A percentile compares a stretch with the other conserved stretches of the same genome.
Evolutionary conservation across 2,888 invertebrate genomes (phyloP).

Genomic region (Acleris emargana): DNA sequence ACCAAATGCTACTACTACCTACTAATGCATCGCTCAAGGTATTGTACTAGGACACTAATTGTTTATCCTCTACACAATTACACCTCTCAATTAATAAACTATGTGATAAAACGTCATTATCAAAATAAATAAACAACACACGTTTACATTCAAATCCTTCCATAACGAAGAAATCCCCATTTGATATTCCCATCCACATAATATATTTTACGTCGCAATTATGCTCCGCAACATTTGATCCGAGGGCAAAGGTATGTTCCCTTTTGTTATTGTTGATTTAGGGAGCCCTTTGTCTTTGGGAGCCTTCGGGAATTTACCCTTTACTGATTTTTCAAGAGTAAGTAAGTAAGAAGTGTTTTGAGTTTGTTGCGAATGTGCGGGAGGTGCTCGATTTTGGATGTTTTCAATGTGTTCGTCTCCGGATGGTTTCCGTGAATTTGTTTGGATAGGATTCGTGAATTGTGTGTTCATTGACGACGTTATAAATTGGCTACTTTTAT

Average conservation of each 20-base stretch:
- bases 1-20: too few species aligned
- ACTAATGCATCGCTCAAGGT: too few species aligned
- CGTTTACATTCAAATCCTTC: background rate
- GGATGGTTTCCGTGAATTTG: too few species aligned
- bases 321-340: conserved; percentile 14
- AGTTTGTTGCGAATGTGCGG: conserved; percentile 8
- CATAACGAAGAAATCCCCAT: conserved; percentile 13
- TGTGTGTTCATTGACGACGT: too few species aligned
- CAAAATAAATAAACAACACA: background rate
- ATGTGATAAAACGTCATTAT: background rate
- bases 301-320: conserved; percentile 10
- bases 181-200: conserved; percentile 14
- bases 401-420: too few species aligned
- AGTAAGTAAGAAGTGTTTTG: conserved; percentile 24
- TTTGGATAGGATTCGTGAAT: too few species aligned
- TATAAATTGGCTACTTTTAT: too few species aligned
- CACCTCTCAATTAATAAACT: too few species aligned
- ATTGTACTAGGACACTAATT: too few species aligned
- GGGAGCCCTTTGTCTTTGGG: conserved; percentile 8
- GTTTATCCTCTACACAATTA: too few species aligned
- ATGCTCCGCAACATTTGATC: conserved; percentile 23
- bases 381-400: too few species aligned
- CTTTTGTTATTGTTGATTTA: conserved; percentile 29
- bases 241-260: conserved; percentile 1
- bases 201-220: conserved; percentile 28